Evolutionary conservation across 2,797 vertebrate species (phyloP), one percentile per base, ranked within the genome.

Genomic region (Sebastes vulpes): DNA sequence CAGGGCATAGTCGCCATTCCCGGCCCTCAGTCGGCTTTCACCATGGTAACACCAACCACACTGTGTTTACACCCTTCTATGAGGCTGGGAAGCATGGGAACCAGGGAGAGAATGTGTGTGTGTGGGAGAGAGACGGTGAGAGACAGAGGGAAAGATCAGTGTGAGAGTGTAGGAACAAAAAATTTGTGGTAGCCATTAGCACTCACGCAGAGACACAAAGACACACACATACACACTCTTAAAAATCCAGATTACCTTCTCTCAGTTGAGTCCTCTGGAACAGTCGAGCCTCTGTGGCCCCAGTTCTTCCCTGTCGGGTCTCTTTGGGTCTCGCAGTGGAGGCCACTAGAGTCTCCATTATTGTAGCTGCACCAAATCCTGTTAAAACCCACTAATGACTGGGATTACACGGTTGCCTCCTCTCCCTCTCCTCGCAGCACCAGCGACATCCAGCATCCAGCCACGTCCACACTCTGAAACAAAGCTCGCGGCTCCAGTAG

Each of bases 1-100:
- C 82, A 83, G 85, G 83, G 93, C 93, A 94, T 87, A 93, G 95
- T 94, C 94, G 91, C 90, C 96, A 97, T 97, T 97, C 95, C 88
- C 84, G 92, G 94, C 86, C 92, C 92, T 76, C 63, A 75, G 82
- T 81, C 70, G 72, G 87, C 75, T 89, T 92, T 94, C 86, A 77
- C 96, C 95, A 94, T 96, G 94, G 96, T 92, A 96, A 97, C 96
- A 82, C 86, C 94, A 93, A 91, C 92, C 81, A 9, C 76, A 93
- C 90, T 93, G 68, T 94, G 90, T 92, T 92, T 89, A 92, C 90
- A 92, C 85, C 93, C 84, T 92, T 87, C 91, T 95, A 83, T 94
- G 93, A 89, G 91, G 84, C 89, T 91, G 93, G 91, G 84, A 94
- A 86, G 87, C 91, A 90, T 92, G 91, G 90, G 92, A 95, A 94